Base-by-base conservation (phyloP, 2,888 invertebrate genomes). In the Hyalella azteca region DNA sequence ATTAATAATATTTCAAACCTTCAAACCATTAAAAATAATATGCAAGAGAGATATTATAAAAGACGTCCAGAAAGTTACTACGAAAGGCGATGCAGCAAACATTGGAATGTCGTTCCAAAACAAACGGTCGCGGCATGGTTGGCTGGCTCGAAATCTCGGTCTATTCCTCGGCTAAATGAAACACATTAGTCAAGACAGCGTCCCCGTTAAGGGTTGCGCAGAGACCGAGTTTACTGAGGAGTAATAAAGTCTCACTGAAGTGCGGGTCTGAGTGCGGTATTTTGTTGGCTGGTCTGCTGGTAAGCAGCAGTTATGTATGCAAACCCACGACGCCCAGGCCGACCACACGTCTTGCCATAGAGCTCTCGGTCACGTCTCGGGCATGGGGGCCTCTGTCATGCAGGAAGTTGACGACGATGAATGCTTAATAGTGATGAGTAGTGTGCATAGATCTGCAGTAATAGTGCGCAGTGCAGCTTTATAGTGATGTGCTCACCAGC, bases 81-180 rank as follows among this genome's bases (percentile, higher is more conserved):
- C 22, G 29, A 36, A 9, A 29, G 13, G 36, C 29, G 66, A 66
- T 66, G 19, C 66, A 36, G 66, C 36, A 22, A 66, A 66, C 36
- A 36, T 32, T 36, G 66, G 19, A 19, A 66, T 9, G 15, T 36
- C 22, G 66, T 66, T 66, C 36, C 13, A 36, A 36, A 36, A 66
- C 66, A 66, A 66, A 66, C 66, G 66, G 29, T 66, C 36, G 36
- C 19, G 29, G 54, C 19, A 36, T 32, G 19, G 36, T n/a, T 36
- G 66, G 36, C 66, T 66, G 66, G 66, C 66, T 66, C 66, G 36
- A 66, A 66, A 66, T 66, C 66, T 66, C 66, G 66, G n/a, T 36
- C 66, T 36, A 66, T 66, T 66, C 32, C 66, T 66, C 66, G n/a
- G 66, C 66, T 66, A 66, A 66, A 66, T 66, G 66, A 66, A 66